Conservation (phyloP, 2,113 vertebrate species). For the Leptobrachium leishanense region DNA sequence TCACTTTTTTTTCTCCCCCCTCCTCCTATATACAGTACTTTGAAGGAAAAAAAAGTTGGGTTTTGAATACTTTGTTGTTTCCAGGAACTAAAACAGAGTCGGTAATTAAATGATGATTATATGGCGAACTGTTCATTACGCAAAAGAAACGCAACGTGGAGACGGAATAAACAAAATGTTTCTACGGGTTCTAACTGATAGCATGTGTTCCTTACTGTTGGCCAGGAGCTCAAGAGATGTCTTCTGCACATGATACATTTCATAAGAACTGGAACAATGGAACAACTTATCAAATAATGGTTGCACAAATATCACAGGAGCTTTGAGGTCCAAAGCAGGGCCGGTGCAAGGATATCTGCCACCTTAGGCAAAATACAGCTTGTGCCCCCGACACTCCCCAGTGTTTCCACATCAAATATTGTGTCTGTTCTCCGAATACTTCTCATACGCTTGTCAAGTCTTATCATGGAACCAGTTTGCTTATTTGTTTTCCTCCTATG, state of each 20-base stretch:
- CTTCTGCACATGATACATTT: neutral
- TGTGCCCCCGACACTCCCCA: too few relatives aligned
- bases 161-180: conserved; percentile 26
- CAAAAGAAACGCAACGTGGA: conserved; percentile 3
- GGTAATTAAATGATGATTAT: conserved; percentile 35
- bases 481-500: too few relatives aligned
- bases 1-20: conserved; percentile 6
- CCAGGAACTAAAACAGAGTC: conserved; percentile 19
- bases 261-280: neutral
- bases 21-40: neutral
- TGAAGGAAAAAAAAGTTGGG: conserved; percentile 14
- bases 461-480: too few relatives aligned
- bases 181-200: conserved; percentile 5
- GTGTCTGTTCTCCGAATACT: too few relatives aligned
- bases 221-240: neutral
- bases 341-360: too few relatives aligned
- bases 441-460: too few relatives aligned
- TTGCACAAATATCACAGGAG: too few relatives aligned
- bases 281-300: too few relatives aligned
- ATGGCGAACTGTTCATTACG: conserved; percentile 17
- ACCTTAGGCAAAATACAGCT: too few relatives aligned
- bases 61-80: conserved; percentile 19
- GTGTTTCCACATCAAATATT: too few relatives aligned
- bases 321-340: too few relatives aligned
- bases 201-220: neutral